Evolutionary conservation across 2,113 vertebrate species (phyloP).

Genomic region (Syngnathoides biaculeatus): DNA sequence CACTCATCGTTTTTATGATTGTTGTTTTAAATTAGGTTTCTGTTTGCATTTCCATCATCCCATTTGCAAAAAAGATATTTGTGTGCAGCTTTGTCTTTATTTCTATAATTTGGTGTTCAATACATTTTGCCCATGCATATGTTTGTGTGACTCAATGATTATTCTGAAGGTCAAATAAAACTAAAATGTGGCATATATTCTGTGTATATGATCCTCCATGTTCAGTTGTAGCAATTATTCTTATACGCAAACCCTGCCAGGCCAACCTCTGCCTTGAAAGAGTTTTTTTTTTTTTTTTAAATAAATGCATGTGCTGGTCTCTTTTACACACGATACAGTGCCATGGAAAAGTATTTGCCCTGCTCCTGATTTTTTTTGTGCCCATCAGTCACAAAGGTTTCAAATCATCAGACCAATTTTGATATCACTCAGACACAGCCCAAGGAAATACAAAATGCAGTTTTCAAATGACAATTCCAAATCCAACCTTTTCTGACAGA

Average conservation of each 20-base stretch:
- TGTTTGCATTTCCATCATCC: conserved; percentile 17
- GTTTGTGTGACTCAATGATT: conserved; percentile 1
- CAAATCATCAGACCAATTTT: no score
- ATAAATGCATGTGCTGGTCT: neutral
- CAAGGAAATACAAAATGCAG: no score
- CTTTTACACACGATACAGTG: no score
- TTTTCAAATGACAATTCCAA: no score
- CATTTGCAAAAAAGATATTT: conserved; percentile 5
- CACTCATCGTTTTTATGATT: conserved; percentile 24
- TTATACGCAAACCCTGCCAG: neutral
- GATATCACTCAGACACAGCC: no score
- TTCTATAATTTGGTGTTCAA: conserved; percentile 17
- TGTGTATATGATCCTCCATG: conserved; percentile 11
- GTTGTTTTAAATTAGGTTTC: conserved; percentile 12
- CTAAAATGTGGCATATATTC: neutral
- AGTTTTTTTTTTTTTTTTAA: neutral
- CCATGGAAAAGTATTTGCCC: no score
- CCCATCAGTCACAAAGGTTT: no score
- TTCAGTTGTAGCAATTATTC: neutral
- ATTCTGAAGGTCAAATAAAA: conserved; percentile 4
- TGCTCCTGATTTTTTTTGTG: no score
- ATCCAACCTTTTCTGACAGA: no score
- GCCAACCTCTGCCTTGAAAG: neutral
- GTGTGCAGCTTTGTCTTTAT: conserved; percentile 30
- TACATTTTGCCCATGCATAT: conserved; percentile 7